Conservation (phyloP, 2,797 vertebrate species). For the Pseudochromis fuscus region DNA sequence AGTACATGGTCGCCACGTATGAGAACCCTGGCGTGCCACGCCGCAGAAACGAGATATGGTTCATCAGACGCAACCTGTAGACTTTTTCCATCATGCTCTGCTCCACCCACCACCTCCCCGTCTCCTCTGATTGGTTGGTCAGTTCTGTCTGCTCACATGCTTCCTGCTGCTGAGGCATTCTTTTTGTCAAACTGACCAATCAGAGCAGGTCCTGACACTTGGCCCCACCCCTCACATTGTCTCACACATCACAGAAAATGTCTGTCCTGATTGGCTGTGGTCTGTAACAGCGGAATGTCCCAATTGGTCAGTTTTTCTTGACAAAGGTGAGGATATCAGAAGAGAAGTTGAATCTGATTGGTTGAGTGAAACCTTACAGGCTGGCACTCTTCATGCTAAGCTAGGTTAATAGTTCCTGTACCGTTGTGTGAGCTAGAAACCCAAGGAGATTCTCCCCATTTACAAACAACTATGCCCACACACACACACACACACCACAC, state of each 20-base stretch:
- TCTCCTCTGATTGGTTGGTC: not conserved
- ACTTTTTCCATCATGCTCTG: not conserved
- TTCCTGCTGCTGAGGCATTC: no score
- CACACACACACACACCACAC: no score
- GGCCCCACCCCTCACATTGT: not conserved
- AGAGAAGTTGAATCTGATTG: no score
- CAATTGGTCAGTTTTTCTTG: not conserved
- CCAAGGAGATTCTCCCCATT: no score
- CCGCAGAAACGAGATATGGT: slow-evolving; percentile 91
- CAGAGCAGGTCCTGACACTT: slow-evolving; percentile 16
- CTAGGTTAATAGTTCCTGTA: no score
- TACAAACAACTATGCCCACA: no score
- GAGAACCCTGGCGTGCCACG: slow-evolving; percentile 85
- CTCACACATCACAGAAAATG: not conserved
- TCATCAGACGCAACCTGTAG: slow-evolving; percentile 77
- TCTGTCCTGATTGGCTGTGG: not conserved
- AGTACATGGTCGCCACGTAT: slow-evolving; percentile 86
- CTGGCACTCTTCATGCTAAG: no score
- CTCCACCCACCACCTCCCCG: not conserved
- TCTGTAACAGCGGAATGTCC: not conserved
- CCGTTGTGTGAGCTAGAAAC: no score
- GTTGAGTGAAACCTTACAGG: no score
- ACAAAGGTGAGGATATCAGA: no score
- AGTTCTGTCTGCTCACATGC: not conserved
- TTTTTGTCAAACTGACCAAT: slow-evolving; percentile 13